Evolutionary conservation across 2,113 vertebrate species (phyloP), one percentile per base, ranked within the genome.

Genomic region (Corythaixoides concolor): DNA sequence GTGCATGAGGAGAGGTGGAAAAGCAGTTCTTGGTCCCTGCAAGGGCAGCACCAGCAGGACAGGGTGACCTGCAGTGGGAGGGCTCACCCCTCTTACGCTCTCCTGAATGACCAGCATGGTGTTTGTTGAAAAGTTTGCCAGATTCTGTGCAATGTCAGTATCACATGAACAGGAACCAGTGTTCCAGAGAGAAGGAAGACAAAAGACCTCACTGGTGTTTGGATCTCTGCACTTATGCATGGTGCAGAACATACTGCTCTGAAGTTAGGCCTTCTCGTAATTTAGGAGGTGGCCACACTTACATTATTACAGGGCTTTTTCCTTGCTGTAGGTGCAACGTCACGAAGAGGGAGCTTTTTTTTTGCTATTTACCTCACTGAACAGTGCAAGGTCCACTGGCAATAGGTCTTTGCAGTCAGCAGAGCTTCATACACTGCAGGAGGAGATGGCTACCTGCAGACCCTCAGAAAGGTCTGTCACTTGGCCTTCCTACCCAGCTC

Each of bases 391-490:
- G 8, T 84, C 15, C 6, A 8, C 32, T 52, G 39, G 37, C n/a
- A 58, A 62, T 28, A 50, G 7, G 18, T 52, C 37, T 74, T n/a
- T n/a, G 59, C 35, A 56, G 14, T n/a, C 11, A 22, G 30, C 16
- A 81, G 37, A 60, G 33, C 5, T 49, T 15, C 26, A 13, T 6
- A 15, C 3, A 2, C 26, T 35, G 18, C 67, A 7, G 26, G 32
- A 70, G 35, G 13, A 75, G 4, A 20, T 3, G 12, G 43, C 24
- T 23, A 56, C 2, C 7, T 13, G 15, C 24, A 49, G 39, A 45
- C 9, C n/a, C n/a, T 49, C 30, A 68, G 30, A 32, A 21, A 4
- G 12, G 18, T 10, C 1, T 0, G 37, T 15, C 2, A 1, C 9
- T 2, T 39, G 32, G 8, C 7, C 27, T 45, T 49, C 41, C 15